A percentile compares a stretch with the other conserved stretches of the same genome.
Evolutionary conservation across 2,888 invertebrate genomes (phyloP).

Genomic region (Sesamia inferens): DNA sequence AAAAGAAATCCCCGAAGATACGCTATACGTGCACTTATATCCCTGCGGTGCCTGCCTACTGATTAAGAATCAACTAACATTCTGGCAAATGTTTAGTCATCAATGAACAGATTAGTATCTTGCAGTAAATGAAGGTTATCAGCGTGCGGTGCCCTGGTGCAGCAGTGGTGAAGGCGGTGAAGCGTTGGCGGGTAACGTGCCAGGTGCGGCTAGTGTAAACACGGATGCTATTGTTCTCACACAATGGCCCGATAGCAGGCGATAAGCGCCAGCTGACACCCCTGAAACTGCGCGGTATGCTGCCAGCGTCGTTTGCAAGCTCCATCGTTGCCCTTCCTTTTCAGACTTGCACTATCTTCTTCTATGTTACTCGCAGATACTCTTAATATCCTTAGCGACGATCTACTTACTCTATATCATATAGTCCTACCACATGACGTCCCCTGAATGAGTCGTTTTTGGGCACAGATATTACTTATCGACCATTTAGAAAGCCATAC

Average conservation of each 20-base stretch:
- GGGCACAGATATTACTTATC: conserved; percentile 40
- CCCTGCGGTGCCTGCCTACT: not conserved
- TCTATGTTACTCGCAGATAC: not conserved
- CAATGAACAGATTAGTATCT: not conserved
- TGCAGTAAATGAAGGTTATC: not conserved
- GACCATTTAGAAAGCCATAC: conserved; percentile 51
- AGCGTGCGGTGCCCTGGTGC: not conserved
- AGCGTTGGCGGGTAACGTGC: conserved; percentile 2
- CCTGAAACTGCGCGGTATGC: conserved; percentile 52
- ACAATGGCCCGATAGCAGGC: conserved; percentile 69
- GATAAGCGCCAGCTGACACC: conserved; percentile 64
- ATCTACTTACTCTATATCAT: conserved; percentile 1
- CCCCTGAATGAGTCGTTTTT: conserved; percentile 19
- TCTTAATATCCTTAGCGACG: not conserved
- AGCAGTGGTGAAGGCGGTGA: not conserved
- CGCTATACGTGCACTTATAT: not conserved
- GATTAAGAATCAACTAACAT: not conserved
- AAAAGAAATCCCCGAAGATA: not conserved
- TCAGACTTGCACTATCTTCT: not conserved
- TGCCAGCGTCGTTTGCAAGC: not conserved
- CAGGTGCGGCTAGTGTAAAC: conserved; percentile 65
- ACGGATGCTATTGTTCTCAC: conserved; percentile 62
- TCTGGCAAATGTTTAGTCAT: not conserved
- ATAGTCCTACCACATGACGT: conserved; percentile 11
- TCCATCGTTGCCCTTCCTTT: conserved; percentile 6